phyloP scores from a whole-genome alignment of 2,797 vertebrate genomes.

The Scyliorhinus canicula region DNA sequence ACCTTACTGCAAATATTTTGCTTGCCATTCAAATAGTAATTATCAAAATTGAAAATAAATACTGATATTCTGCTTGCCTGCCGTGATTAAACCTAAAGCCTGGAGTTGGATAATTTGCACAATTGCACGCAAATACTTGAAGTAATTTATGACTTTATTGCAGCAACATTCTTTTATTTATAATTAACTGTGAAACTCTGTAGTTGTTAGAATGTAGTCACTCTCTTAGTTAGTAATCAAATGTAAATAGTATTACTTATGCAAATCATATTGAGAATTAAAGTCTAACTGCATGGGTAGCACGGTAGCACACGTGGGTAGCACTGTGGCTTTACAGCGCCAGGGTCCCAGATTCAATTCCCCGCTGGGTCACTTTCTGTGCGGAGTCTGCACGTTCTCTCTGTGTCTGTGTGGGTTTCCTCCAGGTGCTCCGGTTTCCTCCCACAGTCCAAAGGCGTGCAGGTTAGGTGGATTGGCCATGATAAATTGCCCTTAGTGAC shows the following conservation, averaged over 20 bases:
- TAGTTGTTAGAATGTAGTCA: neutral
- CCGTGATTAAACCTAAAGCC: neutral
- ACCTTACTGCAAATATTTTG: neutral
- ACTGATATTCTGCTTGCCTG: no score
- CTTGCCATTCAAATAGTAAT: neutral
- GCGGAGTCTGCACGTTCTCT: no score
- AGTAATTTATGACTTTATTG: neutral
- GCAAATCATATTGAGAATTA: neutral
- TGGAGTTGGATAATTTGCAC: neutral
- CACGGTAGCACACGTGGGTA: no score
- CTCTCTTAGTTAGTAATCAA: neutral
- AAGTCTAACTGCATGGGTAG: neutral
- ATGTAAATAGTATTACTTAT: neutral
- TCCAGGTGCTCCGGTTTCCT: no score
- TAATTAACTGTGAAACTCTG: conserved; percentile 19
- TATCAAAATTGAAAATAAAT: neutral
- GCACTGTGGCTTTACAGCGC: no score
- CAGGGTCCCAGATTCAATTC: no score
- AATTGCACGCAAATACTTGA: neutral
- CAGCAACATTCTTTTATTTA: neutral
- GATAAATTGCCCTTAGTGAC: no score
- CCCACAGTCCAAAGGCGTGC: no score
- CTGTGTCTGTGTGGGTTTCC: no score
- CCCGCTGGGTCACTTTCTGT: no score
- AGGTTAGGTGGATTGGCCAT: no score